phyloP scores from a whole-genome alignment of 2,797 vertebrate species.

The Bradypodion pumilum region DNA sequence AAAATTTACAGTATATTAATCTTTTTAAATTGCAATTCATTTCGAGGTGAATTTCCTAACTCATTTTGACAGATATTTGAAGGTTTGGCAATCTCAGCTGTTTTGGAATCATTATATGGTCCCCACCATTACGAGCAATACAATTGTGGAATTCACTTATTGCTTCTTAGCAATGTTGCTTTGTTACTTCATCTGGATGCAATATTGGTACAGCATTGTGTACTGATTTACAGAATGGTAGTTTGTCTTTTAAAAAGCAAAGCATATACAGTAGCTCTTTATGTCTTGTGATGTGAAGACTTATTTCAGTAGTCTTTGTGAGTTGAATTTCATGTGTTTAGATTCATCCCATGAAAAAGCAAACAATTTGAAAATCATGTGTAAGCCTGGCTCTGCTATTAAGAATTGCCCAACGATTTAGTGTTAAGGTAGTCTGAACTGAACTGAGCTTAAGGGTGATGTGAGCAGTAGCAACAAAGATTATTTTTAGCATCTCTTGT shows the following conservation, averaged over 20 bases:
- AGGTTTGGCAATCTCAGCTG: neutral
- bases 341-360: constrained; percentile 63
- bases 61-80: neutral
- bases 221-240: constrained; percentile 37
- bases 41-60: neutral
- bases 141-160: neutral
- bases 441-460: constrained; percentile 60
- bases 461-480: constrained; percentile 47
- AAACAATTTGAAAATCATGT: constrained; percentile 64
- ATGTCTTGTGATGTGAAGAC: constrained; percentile 54
- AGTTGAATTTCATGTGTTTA: constrained; percentile 64
- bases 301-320: constrained; percentile 59
- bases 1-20: neutral
- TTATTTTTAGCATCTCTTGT: constrained; percentile 43
- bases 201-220: constrained; percentile 49
- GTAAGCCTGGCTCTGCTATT: constrained; percentile 55
- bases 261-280: constrained; percentile 55
- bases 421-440: constrained; percentile 53
- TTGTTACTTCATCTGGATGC: constrained; percentile 48
- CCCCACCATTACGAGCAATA: neutral
- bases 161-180: constrained; percentile 34
- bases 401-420: constrained; percentile 57
- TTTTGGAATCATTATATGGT: constrained; percentile 13
- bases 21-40: neutral
- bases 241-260: constrained; percentile 34